Evolutionary conservation across 2,888 invertebrate genomes (phyloP), one percentile per base, ranked within the genome.

Genomic region (Sarcophaga rosellei): DNA sequence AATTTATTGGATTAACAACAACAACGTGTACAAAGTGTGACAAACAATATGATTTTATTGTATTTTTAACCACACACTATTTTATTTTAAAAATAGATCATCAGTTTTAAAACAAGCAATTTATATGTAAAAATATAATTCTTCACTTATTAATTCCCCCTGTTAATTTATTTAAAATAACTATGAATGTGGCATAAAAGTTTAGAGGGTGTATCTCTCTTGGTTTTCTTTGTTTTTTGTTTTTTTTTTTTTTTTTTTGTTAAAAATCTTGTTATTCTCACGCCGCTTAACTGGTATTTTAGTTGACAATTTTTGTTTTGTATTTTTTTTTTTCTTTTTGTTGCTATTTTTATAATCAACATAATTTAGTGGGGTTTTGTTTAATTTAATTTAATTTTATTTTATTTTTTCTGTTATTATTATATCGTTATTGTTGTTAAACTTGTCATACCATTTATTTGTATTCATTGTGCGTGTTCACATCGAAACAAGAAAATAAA

Each of bases 181-280:
- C 35, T 35, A 35, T 8, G 35, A 8, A 35, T 35, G 8, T 35
- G 10, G 35, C 35, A 35, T 35, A 35, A 8, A 6, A 35, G 35
- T 35, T 35, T 35, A 35, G 10, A 35, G 35, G 35, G 35, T 35
- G 35, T 35, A 35, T 35, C 35, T 10, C 35, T 2, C 35, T 35
- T 35, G 35, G 10, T 2, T 35, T 35, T 35, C 35, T 35, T 1
- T 5, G 1, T 47, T 47, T 47, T 47, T 10, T n/a, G n/a, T n/a
- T n/a, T 12, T 47, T 12, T 47, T 15, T 47, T 15, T 0, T 5
- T 15, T 47, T 15, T 47, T 35, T n/a, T 68, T 63, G 23, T 68
- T 79, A 23, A 66, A 68, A 61, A 72, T 66, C 65, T 47, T 72
- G 53, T 74, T 70, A n/a, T 85, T 72, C 77, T 81, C 73, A 70